Percentiles rank a stretch among this genome's conserved stretches.
These are phyloP conservation scores for Syndactyla subalaris DNA, from an alignment of 2,797 vertebrate genomes.

Conservation along the genomic window DNA sequence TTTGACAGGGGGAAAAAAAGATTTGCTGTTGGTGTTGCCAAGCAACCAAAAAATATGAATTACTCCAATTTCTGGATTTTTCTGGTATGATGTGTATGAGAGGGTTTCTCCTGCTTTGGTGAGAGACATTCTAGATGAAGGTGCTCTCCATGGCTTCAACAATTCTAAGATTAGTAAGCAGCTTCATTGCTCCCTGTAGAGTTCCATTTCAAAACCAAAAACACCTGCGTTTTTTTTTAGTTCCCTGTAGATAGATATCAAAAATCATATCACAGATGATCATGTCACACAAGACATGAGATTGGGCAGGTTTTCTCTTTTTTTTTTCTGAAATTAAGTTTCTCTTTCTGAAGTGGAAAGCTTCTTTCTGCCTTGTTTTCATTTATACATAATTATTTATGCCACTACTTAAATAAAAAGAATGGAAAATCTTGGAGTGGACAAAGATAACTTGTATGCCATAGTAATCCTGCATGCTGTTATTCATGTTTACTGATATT, in stretches of 20 bases:
- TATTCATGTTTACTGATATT: neutral
- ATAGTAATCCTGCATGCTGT: neutral
- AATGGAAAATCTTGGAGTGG: neutral
- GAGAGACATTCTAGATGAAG: neutral
- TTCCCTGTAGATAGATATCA: neutral
- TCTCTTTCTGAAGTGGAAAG: neutral
- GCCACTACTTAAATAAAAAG: neutral
- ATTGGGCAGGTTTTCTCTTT: neutral
- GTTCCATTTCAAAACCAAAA: neutral
- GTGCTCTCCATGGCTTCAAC: neutral
- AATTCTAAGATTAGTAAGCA: neutral
- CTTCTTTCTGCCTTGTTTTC: neutral
- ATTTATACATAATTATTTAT: neutral
- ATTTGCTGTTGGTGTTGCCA: constrained; percentile 33
- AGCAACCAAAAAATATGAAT: constrained; percentile 41
- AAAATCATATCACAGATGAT: neutral
- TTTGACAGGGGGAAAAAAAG: neutral
- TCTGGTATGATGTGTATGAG: neutral
- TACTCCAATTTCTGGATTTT: constrained; percentile 28
- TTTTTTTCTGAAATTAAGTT: neutral
- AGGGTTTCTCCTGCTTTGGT: neutral
- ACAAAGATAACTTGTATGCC: neutral
- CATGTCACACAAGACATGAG: neutral
- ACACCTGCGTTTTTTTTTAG: neutral
- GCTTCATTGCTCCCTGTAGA: neutral